Evolutionary conservation across 2,888 invertebrate genomes (phyloP).

Genomic region (Dioctria linearis): DNA sequence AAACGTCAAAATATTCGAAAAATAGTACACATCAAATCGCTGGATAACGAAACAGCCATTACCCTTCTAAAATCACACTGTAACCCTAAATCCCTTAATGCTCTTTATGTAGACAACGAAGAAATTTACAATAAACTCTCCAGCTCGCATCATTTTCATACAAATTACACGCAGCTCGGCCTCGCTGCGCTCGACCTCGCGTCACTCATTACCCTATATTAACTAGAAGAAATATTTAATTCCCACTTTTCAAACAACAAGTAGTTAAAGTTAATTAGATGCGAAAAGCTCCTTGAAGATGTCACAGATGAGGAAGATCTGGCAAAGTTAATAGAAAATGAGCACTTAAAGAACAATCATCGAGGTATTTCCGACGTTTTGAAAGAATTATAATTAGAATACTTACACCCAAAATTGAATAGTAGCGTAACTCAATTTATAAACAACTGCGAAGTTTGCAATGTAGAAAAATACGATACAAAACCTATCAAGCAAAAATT

Average conservation of each 20-base stretch:
- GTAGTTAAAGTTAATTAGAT: too few relatives aligned
- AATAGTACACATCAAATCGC: neutral
- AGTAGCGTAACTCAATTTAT: too few relatives aligned
- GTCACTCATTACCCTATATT: too few relatives aligned
- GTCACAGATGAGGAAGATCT: constrained; percentile 49
- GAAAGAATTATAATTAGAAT: too few relatives aligned
- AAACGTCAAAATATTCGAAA: neutral
- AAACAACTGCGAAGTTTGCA: constrained; percentile 54
- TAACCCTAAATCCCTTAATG: constrained; percentile 18
- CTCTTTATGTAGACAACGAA: neutral
- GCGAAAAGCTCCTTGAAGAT: constrained; percentile 21
- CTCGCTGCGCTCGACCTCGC: too few relatives aligned
- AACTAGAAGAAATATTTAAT: neutral
- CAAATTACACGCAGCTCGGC: too few relatives aligned
- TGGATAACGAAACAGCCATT: constrained; percentile 10
- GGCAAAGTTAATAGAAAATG: constrained; percentile 56
- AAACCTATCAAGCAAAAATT: constrained; percentile 58
- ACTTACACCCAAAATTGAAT: neutral
- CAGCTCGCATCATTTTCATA: too few relatives aligned
- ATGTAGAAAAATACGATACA: constrained; percentile 58
- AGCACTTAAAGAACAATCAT: neutral
- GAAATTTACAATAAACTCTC: neutral
- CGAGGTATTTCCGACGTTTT: too few relatives aligned
- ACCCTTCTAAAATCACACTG: neutral
- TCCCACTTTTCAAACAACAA: too few relatives aligned